Conservation (phyloP, 2,797 vertebrate species). For the Rallus crepitans region DNA sequence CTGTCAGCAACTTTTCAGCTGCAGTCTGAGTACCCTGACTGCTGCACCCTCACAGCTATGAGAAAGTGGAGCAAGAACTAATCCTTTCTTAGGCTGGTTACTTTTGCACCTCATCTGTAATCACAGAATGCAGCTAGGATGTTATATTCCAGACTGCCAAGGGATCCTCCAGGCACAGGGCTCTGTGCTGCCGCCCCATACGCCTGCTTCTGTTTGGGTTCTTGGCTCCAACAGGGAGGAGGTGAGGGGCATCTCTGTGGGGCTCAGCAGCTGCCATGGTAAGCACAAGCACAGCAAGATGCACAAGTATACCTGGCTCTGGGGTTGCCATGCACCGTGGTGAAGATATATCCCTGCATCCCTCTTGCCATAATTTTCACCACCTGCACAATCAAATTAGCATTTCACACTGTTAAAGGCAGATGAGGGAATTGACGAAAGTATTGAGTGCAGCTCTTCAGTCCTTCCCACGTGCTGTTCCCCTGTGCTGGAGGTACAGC, state of each 20-base stretch:
- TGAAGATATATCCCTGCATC: background rate
- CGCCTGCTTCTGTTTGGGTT: background rate
- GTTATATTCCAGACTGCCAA: background rate
- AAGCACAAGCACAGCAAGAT: background rate
- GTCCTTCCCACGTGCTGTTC: constrained; percentile 40
- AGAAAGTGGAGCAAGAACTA: background rate
- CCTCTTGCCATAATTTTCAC: background rate
- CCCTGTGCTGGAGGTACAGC: constrained; percentile 34
- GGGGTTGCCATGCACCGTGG: background rate
- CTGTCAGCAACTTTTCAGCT: background rate
- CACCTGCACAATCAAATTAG: constrained; percentile 9
- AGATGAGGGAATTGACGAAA: constrained; percentile 56
- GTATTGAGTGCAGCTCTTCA: constrained; percentile 48
- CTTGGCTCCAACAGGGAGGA: background rate
- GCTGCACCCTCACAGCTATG: rapidly evolving
- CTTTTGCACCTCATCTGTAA: background rate
- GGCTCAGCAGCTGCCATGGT: rapidly evolving
- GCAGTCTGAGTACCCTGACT: background rate
- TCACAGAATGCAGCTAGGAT: no score
- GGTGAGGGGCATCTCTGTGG: background rate
- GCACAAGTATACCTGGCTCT: background rate
- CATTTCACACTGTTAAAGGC: constrained; percentile 34
- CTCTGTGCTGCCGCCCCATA: background rate
- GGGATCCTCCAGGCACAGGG: background rate
- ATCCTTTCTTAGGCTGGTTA: background rate